These are phyloP conservation scores for Scaptodrosophila lebanonensis DNA, from an alignment of 1,140 invertebrate genomes.

Conservation along the genomic window DNA sequence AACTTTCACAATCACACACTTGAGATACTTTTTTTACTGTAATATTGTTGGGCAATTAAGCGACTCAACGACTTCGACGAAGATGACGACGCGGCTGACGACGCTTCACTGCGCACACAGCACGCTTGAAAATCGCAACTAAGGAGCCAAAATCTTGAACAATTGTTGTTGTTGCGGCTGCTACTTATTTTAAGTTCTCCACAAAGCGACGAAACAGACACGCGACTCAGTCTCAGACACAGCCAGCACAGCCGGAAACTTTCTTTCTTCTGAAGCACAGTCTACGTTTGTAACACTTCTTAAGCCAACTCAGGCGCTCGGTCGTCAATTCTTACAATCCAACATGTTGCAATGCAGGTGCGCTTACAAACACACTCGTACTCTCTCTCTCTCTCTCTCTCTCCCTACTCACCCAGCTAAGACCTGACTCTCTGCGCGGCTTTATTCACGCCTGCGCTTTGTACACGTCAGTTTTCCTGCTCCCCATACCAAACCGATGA, in stretches of 20 bases:
- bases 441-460: constrained; percentile 64
- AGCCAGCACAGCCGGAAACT: constrained; percentile 68
- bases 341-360: constrained; percentile 44
- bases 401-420: too few relatives aligned
- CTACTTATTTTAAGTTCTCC: neutral
- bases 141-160: constrained; percentile 15
- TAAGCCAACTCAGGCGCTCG: constrained; percentile 40
- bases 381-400: constrained; percentile 15
- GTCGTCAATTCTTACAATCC: constrained; percentile 1
- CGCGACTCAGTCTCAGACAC: constrained; percentile 22
- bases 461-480: constrained; percentile 56
- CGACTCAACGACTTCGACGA: constrained; percentile 47
- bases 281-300: constrained; percentile 69
- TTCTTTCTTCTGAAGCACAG: constrained; percentile 66
- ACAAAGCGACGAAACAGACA: too few relatives aligned
- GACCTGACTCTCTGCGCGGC: constrained; percentile 24
- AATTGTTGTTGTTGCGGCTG: too few relatives aligned
- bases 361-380: constrained; percentile 14
- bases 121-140: constrained; percentile 22
- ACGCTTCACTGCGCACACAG: constrained; percentile 62
- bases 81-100: constrained; percentile 25
- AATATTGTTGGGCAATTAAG: constrained; percentile 55
- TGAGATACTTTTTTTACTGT: constrained; percentile 54
- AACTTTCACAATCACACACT: constrained; percentile 76
- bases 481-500: constrained; percentile 35